Conservation (phyloP, 2,113 vertebrate genomes). For the Rhynchomys soricoides region DNA sequence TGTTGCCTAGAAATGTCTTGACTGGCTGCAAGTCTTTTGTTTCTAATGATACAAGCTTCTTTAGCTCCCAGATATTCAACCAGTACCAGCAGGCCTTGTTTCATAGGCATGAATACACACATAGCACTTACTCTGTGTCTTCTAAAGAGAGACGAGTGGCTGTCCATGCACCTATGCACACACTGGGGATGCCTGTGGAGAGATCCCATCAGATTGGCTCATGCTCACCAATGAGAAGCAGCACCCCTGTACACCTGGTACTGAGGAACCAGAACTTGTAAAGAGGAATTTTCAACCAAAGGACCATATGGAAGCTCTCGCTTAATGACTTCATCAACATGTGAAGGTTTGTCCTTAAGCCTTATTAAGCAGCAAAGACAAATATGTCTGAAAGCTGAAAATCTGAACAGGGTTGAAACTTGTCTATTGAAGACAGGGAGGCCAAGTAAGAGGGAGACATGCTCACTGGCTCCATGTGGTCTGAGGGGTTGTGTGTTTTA, state of each 20-base stretch:
- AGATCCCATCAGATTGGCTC: neutral
- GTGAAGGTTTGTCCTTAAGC: rapidly evolving
- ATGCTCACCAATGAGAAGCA: rapidly evolving
- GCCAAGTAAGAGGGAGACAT: neutral
- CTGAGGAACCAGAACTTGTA: rapidly evolving
- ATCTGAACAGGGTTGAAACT: rapidly evolving
- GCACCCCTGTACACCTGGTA: rapidly evolving
- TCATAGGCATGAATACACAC: rapidly evolving
- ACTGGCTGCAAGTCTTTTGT: neutral
- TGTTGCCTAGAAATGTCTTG: neutral
- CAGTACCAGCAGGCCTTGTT: rapidly evolving
- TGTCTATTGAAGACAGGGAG: neutral
- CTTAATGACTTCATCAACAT: neutral
- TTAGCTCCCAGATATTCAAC: neutral
- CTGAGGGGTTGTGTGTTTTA: neutral
- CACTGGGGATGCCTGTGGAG: slow-evolving; percentile 90
- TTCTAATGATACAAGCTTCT: neutral
- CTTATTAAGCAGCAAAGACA: neutral
- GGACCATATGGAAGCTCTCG: neutral
- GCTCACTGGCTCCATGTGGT: too few relatives aligned
- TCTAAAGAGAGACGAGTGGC: slow-evolving; percentile 90
- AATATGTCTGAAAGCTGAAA: neutral
- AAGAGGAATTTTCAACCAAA: neutral
- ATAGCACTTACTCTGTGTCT: slow-evolving; percentile 89
- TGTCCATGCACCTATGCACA: slow-evolving; percentile 90